Base-by-base conservation (phyloP, 2,888 invertebrate species). In the Diarsia rubi region DNA sequence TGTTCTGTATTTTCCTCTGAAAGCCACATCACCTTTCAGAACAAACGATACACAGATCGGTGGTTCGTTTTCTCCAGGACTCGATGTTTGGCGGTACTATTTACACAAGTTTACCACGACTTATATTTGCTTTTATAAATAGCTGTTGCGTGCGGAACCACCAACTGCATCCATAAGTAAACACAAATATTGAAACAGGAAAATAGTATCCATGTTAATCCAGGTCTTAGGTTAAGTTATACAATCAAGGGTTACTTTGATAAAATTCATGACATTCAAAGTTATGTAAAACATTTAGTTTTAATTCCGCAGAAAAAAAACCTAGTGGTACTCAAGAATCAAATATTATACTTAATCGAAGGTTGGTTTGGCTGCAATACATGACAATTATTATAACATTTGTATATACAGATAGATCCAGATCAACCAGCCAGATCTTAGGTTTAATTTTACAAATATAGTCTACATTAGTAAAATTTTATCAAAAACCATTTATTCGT, bases 1-100 rank as follows among this genome's bases (percentile, higher is more conserved):
- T 27, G 54, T 47, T 44, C 24, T 27, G 49, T 71, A 64, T 64
- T 77, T 76, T 78, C 78, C 72, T 78, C 59, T 45, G 64, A 71
- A 72, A 65, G 54, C 37, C n/a, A n/a, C n/a, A n/a, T n/a, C n/a
- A n/a, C n/a, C n/a, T n/a, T n/a, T n/a, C n/a, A n/a, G n/a, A n/a
- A n/a, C n/a, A n/a, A n/a, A n/a, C n/a, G n/a, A n/a, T n/a, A n/a
- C n/a, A n/a, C n/a, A n/a, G 27, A 21, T 27, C 16, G 54, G 31
- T 69, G 19, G 45, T 42, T 54, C 9, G 21, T 21, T 24, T 71
- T 31, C 70, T 5, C 21, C 24, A 44, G 62, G 21, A 62, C 31
- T 19, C 12, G 1, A 14, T 62, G 54, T 54, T 54, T 12, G 27
- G 31, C 24, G 42, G 54, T 62, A 69, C 21, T 9, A 57, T 27